Evolutionary conservation across 2,888 invertebrate species (phyloP).

Genomic region (Acanthopleura granulata): DNA sequence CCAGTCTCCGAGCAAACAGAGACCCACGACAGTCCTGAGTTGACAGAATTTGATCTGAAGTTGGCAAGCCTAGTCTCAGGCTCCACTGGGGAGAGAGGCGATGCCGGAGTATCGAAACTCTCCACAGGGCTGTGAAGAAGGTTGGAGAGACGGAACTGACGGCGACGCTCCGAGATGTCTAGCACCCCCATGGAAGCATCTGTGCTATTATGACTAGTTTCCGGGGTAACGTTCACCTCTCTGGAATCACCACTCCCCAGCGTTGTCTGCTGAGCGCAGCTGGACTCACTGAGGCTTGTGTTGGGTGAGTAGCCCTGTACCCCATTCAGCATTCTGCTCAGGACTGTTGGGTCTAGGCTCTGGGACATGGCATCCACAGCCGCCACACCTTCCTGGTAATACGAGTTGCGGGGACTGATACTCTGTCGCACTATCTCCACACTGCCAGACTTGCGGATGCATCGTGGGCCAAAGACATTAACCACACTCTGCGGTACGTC

Average conservation of each 20-base stretch:
- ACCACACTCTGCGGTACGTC: background rate
- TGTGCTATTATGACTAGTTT: no score
- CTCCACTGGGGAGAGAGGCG: slow-evolving; percentile 28
- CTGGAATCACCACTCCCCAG: background rate
- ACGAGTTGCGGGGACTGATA: slow-evolving; percentile 24
- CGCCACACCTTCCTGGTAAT: background rate
- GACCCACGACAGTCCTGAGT: slow-evolving; percentile 40
- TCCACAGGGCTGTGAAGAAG: slow-evolving; percentile 22
- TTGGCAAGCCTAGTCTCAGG: slow-evolving; percentile 23
- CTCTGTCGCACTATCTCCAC: slow-evolving; percentile 24
- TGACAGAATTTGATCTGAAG: slow-evolving; percentile 41
- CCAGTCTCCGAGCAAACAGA: slow-evolving; percentile 57
- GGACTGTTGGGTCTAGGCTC: slow-evolving; percentile 10
- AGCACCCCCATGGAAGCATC: background rate
- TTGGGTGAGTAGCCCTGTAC: background rate
- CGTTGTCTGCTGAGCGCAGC: background rate
- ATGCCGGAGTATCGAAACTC: slow-evolving; percentile 24
- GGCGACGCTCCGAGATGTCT: slow-evolving; percentile 9
- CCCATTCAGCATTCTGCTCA: background rate
- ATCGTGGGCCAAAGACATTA: slow-evolving; percentile 21
- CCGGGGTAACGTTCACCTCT: background rate
- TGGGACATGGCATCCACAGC: background rate
- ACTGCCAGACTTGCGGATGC: slow-evolving; percentile 23
- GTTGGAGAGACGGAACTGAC: slow-evolving; percentile 23
- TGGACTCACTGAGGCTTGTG: background rate